These are phyloP conservation scores for Trilocha varians DNA, from an alignment of 2,888 invertebrate genomes.

Conservation along the genomic window DNA sequence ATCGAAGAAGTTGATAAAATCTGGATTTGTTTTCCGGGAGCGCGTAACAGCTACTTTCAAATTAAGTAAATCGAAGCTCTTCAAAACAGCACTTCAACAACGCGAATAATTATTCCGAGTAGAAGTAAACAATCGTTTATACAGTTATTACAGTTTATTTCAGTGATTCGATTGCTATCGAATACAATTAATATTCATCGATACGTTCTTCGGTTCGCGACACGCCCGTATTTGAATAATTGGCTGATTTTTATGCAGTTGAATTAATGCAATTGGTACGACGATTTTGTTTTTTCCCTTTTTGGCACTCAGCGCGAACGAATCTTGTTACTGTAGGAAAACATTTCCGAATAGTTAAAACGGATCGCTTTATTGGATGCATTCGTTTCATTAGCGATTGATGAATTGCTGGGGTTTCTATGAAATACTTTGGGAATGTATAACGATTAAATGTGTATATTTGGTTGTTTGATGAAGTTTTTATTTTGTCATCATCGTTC, in stretches of 20 bases:
- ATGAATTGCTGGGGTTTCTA: too few relatives aligned
- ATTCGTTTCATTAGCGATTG: too few relatives aligned
- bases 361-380: too few relatives aligned
- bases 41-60: too few relatives aligned
- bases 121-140: constrained; percentile 27
- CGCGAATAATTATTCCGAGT: not conserved
- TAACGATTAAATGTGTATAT: too few relatives aligned
- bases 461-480: too few relatives aligned
- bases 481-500: too few relatives aligned
- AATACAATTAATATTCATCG: constrained; percentile 68
- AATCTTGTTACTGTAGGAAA: too few relatives aligned
- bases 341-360: not conserved
- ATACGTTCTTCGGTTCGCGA: constrained; percentile 56
- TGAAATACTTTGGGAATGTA: too few relatives aligned
- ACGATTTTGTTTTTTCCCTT: constrained; percentile 44
- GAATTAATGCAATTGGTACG: constrained; percentile 67
- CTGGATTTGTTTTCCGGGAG: too few relatives aligned
- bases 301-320: constrained; percentile 29
- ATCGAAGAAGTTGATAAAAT: too few relatives aligned
- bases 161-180: constrained; percentile 35
- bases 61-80: too few relatives aligned
- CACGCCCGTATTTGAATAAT: constrained; percentile 64
- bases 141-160: constrained; percentile 29
- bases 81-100: not conserved
- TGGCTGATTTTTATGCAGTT: constrained; percentile 72